Base-by-base conservation (phyloP, 2,888 invertebrate species). In the Andrena camellia region DNA sequence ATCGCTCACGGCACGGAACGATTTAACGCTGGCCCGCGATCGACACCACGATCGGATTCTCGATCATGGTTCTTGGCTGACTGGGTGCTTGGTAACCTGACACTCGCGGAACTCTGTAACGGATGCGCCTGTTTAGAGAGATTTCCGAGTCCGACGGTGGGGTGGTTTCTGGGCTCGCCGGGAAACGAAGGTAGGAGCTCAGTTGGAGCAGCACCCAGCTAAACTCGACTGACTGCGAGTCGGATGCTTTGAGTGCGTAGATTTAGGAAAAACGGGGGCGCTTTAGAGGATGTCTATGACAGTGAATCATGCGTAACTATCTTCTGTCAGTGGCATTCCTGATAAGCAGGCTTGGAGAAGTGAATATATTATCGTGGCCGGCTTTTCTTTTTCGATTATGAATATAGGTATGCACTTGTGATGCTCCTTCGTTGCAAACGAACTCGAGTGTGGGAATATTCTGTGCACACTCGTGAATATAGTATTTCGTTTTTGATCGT, bases 21-120 rank as follows among this genome's bases (percentile, higher is more conserved):
- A 67, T 80, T 82, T 67, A 81, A 76, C 76, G 81, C 52, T 42
- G 81, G 57, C 23, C 50, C 67, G 52, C 68, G 83, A 81, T 76
- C 68, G 64, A 70, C 71, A 57, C 75, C 74, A 48, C 75, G 71
- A 81, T 81, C 81, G 81, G 62, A 59, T 75, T 57, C 73, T 50
- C 82, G 82, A 82, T 81, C 82, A 82, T 82, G 67, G 72, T 72
- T 52, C 71, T 48, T 59, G 71, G 33, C 64, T 66, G 35, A 66
- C 62, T 52, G 59, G 54, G 42, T 42, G 33, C 42, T 60, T 17
- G 74, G 64, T 66, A 52, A 74, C 52, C 23, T 26, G 81, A 67
- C 71, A 50, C 63, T 69, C 73, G 42, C 26, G 52, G 67, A 33
- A 81, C 50, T 59, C 82, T 75, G 75, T 4, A 68, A 75, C 33